These are phyloP conservation scores for Hydraecia micacea DNA, from an alignment of 2,888 invertebrate genomes.

Conservation along the genomic window DNA sequence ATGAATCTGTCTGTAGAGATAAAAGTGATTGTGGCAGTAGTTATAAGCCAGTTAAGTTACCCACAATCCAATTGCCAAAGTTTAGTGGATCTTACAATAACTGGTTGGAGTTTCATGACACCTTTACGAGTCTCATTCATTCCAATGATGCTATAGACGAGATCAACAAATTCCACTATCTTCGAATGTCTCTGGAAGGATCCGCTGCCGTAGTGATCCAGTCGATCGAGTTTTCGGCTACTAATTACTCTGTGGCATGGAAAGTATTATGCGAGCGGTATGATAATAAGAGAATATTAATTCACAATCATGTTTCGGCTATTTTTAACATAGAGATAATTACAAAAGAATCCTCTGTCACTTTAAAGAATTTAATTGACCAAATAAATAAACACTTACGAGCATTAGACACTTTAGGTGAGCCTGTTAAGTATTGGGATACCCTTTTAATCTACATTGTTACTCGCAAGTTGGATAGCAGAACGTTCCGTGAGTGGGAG, in stretches of 20 bases:
- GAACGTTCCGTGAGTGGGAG: neutral
- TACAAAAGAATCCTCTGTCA: constrained; percentile 1
- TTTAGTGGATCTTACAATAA: constrained; percentile 9
- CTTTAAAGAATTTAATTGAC: constrained; percentile 2
- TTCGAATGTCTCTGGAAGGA: constrained; percentile 9
- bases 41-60: neutral
- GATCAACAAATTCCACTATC: constrained; percentile 9
- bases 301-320: constrained; percentile 6
- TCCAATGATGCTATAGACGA: constrained; percentile 4
- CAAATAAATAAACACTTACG: constrained; percentile 1
- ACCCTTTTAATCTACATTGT: constrained; percentile 1
- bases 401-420: constrained; percentile 1
- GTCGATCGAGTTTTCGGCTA: neutral
- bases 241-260: neutral
- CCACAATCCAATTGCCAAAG: neutral
- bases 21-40: neutral
- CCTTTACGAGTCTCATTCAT: constrained; percentile 14
- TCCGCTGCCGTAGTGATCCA: constrained; percentile 1
- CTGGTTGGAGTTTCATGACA: constrained; percentile 9
- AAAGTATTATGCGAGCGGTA: neutral
- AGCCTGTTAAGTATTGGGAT: neutral
- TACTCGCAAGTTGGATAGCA: neutral
- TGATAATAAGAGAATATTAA: constrained; percentile 3
- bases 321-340: neutral
- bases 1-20: neutral